Conservation (phyloP, 2,888 invertebrate species). For the Neuroscelio doddi region DNA sequence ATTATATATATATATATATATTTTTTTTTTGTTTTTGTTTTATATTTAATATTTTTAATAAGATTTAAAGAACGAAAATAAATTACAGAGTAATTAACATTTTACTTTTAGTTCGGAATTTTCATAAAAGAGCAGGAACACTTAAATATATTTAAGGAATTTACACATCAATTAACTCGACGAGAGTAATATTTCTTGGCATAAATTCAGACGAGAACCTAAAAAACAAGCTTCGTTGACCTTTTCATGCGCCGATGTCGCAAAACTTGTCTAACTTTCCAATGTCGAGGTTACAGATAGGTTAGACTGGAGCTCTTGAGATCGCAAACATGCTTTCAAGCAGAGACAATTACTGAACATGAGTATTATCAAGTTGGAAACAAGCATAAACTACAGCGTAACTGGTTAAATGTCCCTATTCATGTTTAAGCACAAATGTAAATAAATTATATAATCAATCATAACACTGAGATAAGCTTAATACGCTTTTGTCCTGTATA, state of each 20-base stretch:
- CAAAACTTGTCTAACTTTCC: slow-evolving; percentile 13
- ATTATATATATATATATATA: too few relatives aligned
- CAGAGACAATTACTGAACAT: slow-evolving; percentile 2
- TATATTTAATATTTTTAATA: too few relatives aligned
- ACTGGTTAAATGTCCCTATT: slow-evolving; percentile 11
- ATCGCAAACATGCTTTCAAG: slow-evolving; percentile 1
- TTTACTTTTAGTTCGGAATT: too few relatives aligned
- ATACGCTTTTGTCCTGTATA: slow-evolving; percentile 16
- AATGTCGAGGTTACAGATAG: slow-evolving; percentile 9
- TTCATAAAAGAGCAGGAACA: background rate
- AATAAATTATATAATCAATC: slow-evolving; percentile 46
- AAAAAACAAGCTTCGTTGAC: slow-evolving; percentile 10
- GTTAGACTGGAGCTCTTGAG: slow-evolving; percentile 10
- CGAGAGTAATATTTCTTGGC: background rate
- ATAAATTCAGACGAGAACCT: background rate
- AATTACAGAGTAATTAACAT: too few relatives aligned
- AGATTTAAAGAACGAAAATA: too few relatives aligned
- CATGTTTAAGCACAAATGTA: slow-evolving; percentile 15
- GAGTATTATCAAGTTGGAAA: slow-evolving; percentile 12
- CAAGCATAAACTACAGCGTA: slow-evolving; percentile 8
- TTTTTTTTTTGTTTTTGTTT: too few relatives aligned
- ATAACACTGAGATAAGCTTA: slow-evolving; percentile 43
- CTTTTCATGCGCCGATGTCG: background rate
- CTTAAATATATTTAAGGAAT: slow-evolving; percentile 17
- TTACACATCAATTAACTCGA: background rate